Base-by-base conservation (phyloP, 2,797 vertebrate species). In the Protonibea diacanthus region DNA sequence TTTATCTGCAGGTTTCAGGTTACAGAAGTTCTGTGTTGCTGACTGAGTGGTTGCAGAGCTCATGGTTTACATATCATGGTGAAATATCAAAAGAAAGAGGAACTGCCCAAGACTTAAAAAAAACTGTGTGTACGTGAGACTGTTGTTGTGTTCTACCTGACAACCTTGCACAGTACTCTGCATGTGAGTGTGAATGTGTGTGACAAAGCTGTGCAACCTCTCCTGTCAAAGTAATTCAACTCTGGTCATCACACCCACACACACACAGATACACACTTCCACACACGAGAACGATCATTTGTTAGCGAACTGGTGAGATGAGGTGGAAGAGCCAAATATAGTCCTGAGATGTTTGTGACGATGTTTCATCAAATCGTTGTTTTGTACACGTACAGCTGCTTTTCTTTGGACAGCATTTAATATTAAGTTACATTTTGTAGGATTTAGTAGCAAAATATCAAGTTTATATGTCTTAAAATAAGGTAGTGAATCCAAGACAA, bases 141-240 rank as follows among this genome's bases (percentile, higher is more conserved):
- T 55, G 23, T 47, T 29, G 23, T 48, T 25, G 21, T 47, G 61
- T 68, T 83, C 60, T 71, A 25, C 66, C 62, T 60, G 77, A 71
- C 53, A 57, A 71, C 71, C 42, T 3, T 1, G 3, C 60, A 38
- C 40, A 49, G 15, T 23, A 4, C 49, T 56, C 42, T 65, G 40
- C 61, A 42, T 58, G 51, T 80, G 62, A 44, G 29, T 80, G 77
- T 42, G 51, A 51, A 25, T 53, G 59, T 76, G 71, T 72, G 52
- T 70, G 74, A 72, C 70, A 45, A 65, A 25, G 40, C 78, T 38
- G 21, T 23, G 62, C 42, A 74, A 60, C 82, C 21, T 76, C 71
- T 74, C 68, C 17, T 80, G 82, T 85, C 84, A 83, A 25, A 84
- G 57, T 53, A 3, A 83, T 83, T 76, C 78, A 11, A 38, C 74